phyloP scores from a whole-genome alignment of 2,113 vertebrate genomes.

The Paraplagusia blochii region DNA sequence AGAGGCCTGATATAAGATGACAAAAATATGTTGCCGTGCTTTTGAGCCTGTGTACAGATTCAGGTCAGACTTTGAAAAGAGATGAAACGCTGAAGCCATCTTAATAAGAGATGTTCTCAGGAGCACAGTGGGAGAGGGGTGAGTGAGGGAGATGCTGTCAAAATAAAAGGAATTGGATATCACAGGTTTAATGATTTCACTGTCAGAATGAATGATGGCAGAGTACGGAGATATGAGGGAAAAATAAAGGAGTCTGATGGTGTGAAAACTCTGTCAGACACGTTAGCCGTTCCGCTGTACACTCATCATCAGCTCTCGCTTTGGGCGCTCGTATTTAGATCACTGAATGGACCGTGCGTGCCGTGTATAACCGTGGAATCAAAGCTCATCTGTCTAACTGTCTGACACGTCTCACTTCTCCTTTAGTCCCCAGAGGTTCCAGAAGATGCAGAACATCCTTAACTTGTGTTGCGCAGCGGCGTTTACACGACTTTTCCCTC shows the following conservation, averaged over 20 bases:
- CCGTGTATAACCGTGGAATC: constrained; percentile 46
- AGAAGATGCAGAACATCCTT: constrained; percentile 56
- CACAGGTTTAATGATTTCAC: constrained; percentile 75
- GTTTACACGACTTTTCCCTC: constrained; percentile 42
- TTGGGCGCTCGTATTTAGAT: constrained; percentile 57
- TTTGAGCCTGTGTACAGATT: constrained; percentile 68
- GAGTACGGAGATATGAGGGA: constrained; percentile 59
- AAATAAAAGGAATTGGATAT: constrained; percentile 74
- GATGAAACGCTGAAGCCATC: constrained; percentile 70
- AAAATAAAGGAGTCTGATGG: constrained; percentile 62
- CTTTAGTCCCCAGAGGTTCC: constrained; percentile 37
- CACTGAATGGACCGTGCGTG: constrained; percentile 60
- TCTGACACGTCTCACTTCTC: constrained; percentile 55
- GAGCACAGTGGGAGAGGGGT: constrained; percentile 47
- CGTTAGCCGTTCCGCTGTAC: constrained; percentile 52
- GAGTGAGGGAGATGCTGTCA: constrained; percentile 60
- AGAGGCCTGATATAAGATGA: constrained; percentile 63
- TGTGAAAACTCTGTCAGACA: constrained; percentile 67
- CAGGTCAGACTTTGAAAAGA: constrained; percentile 72
- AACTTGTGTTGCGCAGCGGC: constrained; percentile 46
- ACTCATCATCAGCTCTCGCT: constrained; percentile 57
- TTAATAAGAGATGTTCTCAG: constrained; percentile 69
- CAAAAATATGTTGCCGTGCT: constrained; percentile 58
- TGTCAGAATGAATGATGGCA: constrained; percentile 72
- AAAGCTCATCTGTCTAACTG: constrained; percentile 61